These are phyloP conservation scores for Microplitis demolitor DNA, from an alignment of 1,140 invertebrate species.

Conservation along the genomic window DNA sequence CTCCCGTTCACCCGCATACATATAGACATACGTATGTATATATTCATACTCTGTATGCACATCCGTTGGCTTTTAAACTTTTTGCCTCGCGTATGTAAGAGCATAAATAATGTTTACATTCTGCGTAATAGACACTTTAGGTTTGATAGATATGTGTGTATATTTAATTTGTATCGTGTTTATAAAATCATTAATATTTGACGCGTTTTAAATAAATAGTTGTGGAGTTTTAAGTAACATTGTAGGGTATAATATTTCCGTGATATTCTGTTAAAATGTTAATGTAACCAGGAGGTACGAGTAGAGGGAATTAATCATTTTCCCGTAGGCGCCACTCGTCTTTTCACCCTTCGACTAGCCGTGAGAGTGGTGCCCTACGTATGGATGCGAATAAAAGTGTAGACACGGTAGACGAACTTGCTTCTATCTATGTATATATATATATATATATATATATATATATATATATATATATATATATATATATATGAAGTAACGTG, in stretches of 20 bases:
- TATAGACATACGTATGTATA: background rate
- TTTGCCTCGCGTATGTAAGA: too few species aligned
- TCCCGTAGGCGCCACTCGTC: constrained; percentile 27
- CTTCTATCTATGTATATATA: too few species aligned
- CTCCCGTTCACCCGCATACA: background rate
- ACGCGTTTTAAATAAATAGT: too few species aligned
- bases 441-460: background rate
- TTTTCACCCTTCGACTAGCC: background rate
- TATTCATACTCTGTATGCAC: background rate
- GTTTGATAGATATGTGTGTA: too few species aligned
- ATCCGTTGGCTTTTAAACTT: background rate
- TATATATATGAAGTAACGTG: background rate
- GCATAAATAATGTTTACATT: too few species aligned
- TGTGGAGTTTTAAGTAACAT: too few species aligned
- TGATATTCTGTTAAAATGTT: background rate
- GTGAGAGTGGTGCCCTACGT: background rate
- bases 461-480: background rate
- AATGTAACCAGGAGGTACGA: background rate
- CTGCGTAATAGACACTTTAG: too few species aligned
- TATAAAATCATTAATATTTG: too few species aligned
- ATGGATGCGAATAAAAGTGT: background rate
- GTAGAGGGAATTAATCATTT: background rate
- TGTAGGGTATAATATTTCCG: too few species aligned
- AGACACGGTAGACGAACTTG: background rate
- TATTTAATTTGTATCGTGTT: too few species aligned